These are phyloP conservation scores for Coleophora deauratella DNA, from an alignment of 2,888 invertebrate genomes.

Conservation along the genomic window DNA sequence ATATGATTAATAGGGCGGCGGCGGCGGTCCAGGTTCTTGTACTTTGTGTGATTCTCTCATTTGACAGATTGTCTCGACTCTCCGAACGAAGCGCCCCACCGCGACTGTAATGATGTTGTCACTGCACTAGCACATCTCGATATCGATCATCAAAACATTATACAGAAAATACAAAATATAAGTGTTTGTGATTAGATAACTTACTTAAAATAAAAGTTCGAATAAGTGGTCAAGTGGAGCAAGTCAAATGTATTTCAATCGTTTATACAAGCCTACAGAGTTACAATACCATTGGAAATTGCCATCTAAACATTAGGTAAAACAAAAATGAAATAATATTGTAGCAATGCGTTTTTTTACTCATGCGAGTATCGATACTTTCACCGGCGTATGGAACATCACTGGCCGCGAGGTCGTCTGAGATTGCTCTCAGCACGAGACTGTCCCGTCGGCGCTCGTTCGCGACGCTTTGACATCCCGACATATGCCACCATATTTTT, in stretches of 20 bases:
- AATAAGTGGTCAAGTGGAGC: neutral
- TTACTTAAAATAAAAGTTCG: neutral
- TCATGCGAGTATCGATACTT: constrained; percentile 25
- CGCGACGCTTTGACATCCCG: constrained; percentile 74
- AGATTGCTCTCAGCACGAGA: constrained; percentile 75
- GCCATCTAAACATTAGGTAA: no score
- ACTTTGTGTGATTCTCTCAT: constrained; percentile 67
- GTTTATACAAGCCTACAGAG: no score
- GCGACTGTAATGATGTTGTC: constrained; percentile 60
- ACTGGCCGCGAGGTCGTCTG: constrained; percentile 50
- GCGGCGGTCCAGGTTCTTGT: constrained; percentile 34
- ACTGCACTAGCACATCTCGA: constrained; percentile 30
- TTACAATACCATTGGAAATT: no score
- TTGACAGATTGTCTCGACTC: constrained; percentile 73
- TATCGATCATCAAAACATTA: constrained; percentile 32
- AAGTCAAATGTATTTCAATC: no score
- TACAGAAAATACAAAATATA: neutral
- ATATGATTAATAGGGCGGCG: constrained; percentile 71
- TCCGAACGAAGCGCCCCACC: constrained; percentile 67
- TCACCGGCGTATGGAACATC: constrained; percentile 27
- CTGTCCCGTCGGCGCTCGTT: constrained; percentile 71
- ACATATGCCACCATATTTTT: constrained; percentile 31
- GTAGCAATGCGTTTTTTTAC: no score
- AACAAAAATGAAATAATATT: no score
- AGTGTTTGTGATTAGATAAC: neutral